Percentiles rank a stretch among this genome's conserved stretches.
Conservation (phyloP, 2,888 invertebrate genomes). For the Bombylius major region DNA sequence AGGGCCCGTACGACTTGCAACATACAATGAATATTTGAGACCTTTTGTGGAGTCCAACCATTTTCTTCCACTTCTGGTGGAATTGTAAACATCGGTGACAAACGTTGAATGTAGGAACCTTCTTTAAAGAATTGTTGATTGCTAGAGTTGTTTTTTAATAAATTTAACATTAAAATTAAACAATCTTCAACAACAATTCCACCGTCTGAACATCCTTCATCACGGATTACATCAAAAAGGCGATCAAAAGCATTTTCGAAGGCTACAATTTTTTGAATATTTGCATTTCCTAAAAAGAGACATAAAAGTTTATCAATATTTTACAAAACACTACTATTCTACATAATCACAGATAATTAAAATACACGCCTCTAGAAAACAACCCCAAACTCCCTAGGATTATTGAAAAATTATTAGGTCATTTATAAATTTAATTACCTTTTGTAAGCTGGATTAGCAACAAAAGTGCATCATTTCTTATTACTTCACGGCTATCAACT, state of each 20-base stretch:
- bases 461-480: constrained; percentile 86
- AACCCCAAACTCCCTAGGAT: too few relatives aligned
- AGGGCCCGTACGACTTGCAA: constrained; percentile 79
- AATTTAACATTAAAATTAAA: constrained; percentile 78
- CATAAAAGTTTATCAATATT: constrained; percentile 22
- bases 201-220: constrained; percentile 87
- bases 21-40: constrained; percentile 87
- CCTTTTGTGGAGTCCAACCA: constrained; percentile 88
- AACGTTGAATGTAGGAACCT: constrained; percentile 84
- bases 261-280: constrained; percentile 97
- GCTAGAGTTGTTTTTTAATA: constrained; percentile 88
- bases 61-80: constrained; percentile 57
- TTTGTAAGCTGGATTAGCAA: constrained; percentile 81
- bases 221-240: constrained; percentile 80
- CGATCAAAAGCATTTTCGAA: constrained; percentile 98
- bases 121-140: constrained; percentile 99
- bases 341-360: too few relatives aligned
- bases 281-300: constrained; percentile 62
- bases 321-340: neutral
- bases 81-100: constrained; percentile 77
- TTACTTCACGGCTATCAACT: constrained; percentile 86
- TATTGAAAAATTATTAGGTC: too few relatives aligned
- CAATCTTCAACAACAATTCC: constrained; percentile 99
- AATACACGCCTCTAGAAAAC: neutral
- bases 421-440: constrained; percentile 14